Conservation (phyloP, 2,113 vertebrate genomes). For the Apistogramma diplotaenia region DNA sequence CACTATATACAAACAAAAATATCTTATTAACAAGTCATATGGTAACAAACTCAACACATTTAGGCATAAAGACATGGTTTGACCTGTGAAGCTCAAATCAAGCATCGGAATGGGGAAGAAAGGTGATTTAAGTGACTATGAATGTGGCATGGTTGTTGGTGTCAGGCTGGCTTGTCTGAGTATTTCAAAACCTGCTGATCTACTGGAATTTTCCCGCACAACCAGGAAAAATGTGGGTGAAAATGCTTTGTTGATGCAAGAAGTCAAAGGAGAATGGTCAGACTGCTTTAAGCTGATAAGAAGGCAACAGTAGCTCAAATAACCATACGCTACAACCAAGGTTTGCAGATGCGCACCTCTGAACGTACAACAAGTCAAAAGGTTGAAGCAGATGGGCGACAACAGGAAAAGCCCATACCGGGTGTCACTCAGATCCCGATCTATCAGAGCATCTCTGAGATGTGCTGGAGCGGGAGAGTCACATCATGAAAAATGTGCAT, state of each 20-base stretch:
- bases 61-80: not conserved
- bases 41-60: accelerated
- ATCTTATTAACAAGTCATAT: not conserved
- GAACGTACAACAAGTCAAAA: not conserved
- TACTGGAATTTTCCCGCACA: not conserved
- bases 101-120: not conserved
- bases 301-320: not conserved
- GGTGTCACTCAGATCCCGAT: no score
- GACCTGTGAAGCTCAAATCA: not conserved
- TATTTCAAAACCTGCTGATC: not conserved
- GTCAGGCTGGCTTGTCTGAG: not conserved
- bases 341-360: not conserved
- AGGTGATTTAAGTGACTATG: not conserved
- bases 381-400: not conserved
- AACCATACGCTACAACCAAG: not conserved
- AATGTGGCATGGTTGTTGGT: not conserved
- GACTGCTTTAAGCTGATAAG: not conserved
- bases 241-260: not conserved
- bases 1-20: not conserved
- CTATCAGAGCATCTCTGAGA: not conserved
- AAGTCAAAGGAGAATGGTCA: not conserved
- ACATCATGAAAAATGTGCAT: not conserved
- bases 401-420: no score
- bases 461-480: not conserved
- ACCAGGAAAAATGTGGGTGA: not conserved